Percentiles rank a stretch among this genome's conserved stretches.
These are phyloP conservation scores for Amaurobius ferox DNA, from an alignment of 2,888 invertebrate species.

Conservation along the genomic window DNA sequence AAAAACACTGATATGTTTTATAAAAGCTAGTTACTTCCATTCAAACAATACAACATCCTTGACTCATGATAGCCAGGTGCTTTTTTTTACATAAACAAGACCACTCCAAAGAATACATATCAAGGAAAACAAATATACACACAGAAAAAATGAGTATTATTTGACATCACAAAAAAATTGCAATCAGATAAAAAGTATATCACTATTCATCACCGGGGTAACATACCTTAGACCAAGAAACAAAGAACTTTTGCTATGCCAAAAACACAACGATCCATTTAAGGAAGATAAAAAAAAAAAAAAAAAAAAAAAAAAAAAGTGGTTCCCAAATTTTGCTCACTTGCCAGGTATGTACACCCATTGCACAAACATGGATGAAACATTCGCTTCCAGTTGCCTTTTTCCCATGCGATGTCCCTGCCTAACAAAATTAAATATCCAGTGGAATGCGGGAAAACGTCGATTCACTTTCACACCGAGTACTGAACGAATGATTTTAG, in stretches of 20 bases:
- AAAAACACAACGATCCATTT: no score
- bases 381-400: background rate
- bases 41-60: background rate
- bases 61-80: conserved; percentile 27
- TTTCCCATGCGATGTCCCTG: background rate
- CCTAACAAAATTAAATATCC: background rate
- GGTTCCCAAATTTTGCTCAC: conserved; percentile 24
- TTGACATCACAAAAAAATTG: conserved; percentile 20
- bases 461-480: background rate
- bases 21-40: conserved; percentile 30
- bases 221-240: conserved; percentile 27
- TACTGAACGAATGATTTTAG: background rate
- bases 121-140: conserved; percentile 1
- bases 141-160: background rate
- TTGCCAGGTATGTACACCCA: conserved; percentile 39
- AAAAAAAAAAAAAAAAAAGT: background rate
- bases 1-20: conserved; percentile 46
- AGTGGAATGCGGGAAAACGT: conserved; percentile 15
- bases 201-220: conserved; percentile 44
- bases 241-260: background rate
- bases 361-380: conserved; percentile 30
- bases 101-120: conserved; percentile 18
- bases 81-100: background rate
- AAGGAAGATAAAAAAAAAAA: no score
- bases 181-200: conserved; percentile 21